Conservation (phyloP, 2,797 vertebrate species). For the Telmatherina bonti region DNA sequence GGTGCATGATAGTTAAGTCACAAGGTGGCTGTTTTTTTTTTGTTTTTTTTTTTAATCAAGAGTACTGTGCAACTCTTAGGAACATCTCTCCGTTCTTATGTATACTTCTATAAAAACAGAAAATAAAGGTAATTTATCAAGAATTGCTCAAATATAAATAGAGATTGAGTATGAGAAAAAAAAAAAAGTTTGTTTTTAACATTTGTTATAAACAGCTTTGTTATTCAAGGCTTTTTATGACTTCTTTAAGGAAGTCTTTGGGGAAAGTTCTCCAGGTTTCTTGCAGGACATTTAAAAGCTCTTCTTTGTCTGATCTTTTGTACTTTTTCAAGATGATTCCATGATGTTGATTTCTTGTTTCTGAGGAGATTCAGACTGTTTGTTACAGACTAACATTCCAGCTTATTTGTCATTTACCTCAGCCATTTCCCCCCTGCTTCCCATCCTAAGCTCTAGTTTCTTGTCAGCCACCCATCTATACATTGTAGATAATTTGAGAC, state of each 20-base stretch:
- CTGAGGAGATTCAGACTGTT: background rate
- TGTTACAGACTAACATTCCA: background rate
- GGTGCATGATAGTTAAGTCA: slow-evolving; percentile 31
- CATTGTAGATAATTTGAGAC: too few species aligned
- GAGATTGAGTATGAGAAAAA: background rate
- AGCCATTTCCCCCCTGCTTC: background rate
- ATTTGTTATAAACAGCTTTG: background rate
- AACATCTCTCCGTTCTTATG: background rate
- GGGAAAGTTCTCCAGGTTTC: too few species aligned
- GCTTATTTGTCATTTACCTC: background rate
- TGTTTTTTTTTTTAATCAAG: slow-evolving; percentile 1
- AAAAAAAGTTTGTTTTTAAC: background rate
- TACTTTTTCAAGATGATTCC: background rate
- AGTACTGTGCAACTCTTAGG: background rate
- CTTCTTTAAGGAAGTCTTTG: background rate
- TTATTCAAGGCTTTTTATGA: background rate
- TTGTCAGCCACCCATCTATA: background rate
- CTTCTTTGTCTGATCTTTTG: background rate
- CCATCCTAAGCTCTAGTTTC: background rate
- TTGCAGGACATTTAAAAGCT: too few species aligned
- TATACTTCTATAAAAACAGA: background rate
- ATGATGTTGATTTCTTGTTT: background rate
- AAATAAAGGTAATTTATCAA: background rate
- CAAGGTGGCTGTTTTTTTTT: slow-evolving; percentile 3
- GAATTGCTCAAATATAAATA: background rate